Base-by-base conservation (phyloP, 2,888 invertebrate species). In the Mechanitis messenoides region DNA sequence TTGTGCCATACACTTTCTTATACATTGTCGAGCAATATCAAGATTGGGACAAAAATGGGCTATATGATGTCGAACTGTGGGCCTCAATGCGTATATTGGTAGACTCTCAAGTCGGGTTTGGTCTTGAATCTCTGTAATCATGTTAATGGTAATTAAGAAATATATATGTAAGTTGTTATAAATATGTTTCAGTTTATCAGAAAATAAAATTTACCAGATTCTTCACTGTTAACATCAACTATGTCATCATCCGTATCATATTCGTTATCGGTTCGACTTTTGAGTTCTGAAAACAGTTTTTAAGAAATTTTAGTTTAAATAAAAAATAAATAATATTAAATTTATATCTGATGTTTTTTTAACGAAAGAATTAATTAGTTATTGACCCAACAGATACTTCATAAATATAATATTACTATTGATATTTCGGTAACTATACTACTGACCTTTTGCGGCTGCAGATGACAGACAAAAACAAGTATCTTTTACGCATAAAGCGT, bases 31-130 rank as follows among this genome's bases (percentile, higher is more conserved):
- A 0, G 88, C 89, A 6, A 68, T 47, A 0, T 80, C 73, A 0
- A 88, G 67, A 58, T 83, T 75, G 0, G 85, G 81, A 42, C 89
- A 89, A 68, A 89, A 88, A 62, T 90, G 89, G 0, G 87, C 85
- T 2, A 90, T 88, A 42, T 90, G 87, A 58, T 89, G 89, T 2
- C 87, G 74, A 1, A 83, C 57, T 0, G 68, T 38, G 33, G 81
- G 74, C 1, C 66, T 71, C 0, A 55, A 35, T 5, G 59, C 38
- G 35, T 63, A 33, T 3, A 56, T 20, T 0, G 31, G 31, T 1
- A 47, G 11, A 45, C 33, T 45, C 31, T 53, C 55, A 12, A 53
- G 2, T 12, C 45, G 45, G 28, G 33, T 45, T 38, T 20, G 20
- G 42, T 35, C 45, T 28, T 38, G 20, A 28, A 35, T 1, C 35